Percentiles rank a stretch among this genome's conserved stretches.
These are phyloP conservation scores for Mesocentrotus franciscanus DNA, from an alignment of 53 echinoderm and acorn worm genomes.

Conservation along the genomic window DNA sequence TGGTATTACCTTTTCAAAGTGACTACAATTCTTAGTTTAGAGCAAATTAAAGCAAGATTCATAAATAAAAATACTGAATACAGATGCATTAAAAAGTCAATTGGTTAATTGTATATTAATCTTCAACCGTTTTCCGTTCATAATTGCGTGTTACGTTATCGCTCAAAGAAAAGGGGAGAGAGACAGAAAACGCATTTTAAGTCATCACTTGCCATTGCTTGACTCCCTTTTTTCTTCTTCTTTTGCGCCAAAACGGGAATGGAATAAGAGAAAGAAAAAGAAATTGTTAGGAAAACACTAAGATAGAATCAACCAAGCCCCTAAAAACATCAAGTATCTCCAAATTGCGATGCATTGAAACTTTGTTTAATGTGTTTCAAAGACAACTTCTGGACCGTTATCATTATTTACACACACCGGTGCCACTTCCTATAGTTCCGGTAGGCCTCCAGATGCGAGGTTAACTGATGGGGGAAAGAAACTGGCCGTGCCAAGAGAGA, in stretches of 20 bases:
- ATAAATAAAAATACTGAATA: no score
- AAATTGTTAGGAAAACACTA: not conserved
- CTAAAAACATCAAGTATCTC: not conserved
- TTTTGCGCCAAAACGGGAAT: not conserved
- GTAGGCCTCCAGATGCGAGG: not conserved
- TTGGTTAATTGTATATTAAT: no score
- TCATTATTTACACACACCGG: constrained; percentile 59
- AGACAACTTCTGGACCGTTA: constrained; percentile 54
- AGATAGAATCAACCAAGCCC: constrained; percentile 3
- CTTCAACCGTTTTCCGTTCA: no score
- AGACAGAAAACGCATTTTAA: not conserved
- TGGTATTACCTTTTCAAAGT: not conserved
- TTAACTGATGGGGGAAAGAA: not conserved
- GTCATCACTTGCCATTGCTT: not conserved
- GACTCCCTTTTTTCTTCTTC: not conserved
- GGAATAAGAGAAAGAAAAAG: not conserved
- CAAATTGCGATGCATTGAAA: not conserved
- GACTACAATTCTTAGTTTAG: not conserved
- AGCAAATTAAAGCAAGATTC: no score
- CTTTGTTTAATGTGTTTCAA: constrained; percentile 54
- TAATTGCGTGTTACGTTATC: no score
- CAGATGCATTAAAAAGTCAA: no score
- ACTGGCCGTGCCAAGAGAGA: constrained; percentile 1
- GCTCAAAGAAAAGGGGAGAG: not conserved
- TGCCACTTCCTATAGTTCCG: constrained; percentile 45